Percentiles rank a stretch among this genome's conserved stretches.
Conservation (phyloP, 2,888 invertebrate genomes). For the Pammene fasciana region DNA sequence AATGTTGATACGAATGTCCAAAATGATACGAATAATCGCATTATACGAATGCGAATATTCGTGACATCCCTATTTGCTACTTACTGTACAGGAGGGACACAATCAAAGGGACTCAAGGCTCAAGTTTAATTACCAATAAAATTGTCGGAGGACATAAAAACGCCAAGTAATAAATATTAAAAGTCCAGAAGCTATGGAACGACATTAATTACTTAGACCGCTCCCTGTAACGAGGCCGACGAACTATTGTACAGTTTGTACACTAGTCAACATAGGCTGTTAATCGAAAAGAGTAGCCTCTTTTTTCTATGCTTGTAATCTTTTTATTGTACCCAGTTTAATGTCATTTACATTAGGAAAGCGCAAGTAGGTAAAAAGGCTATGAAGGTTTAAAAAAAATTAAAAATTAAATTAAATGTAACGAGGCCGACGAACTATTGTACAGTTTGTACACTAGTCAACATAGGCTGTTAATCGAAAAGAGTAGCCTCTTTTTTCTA, state of each 20-base stretch:
- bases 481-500: no score
- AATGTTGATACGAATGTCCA: no score
- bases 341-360: no score
- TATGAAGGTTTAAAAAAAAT: no score
- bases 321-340: no score
- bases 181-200: conserved; percentile 27
- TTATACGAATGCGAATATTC: no score
- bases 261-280: background rate
- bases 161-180: conserved; percentile 26
- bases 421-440: conserved; percentile 33
- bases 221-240: conserved; percentile 35
- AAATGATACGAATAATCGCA: no score
- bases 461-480: background rate
- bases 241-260: conserved; percentile 24
- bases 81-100: background rate
- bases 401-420: no score
- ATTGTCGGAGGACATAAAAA: conserved; percentile 27
- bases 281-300: background rate
- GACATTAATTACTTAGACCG: conserved; percentile 40
- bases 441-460: background rate
- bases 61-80: no score
- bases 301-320: no score
- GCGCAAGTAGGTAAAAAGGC: no score
- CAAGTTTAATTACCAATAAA: conserved; percentile 33
- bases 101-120: conserved; percentile 8